Conservation (phyloP, 2,797 vertebrate genomes). For the Poecilia wingei region DNA sequence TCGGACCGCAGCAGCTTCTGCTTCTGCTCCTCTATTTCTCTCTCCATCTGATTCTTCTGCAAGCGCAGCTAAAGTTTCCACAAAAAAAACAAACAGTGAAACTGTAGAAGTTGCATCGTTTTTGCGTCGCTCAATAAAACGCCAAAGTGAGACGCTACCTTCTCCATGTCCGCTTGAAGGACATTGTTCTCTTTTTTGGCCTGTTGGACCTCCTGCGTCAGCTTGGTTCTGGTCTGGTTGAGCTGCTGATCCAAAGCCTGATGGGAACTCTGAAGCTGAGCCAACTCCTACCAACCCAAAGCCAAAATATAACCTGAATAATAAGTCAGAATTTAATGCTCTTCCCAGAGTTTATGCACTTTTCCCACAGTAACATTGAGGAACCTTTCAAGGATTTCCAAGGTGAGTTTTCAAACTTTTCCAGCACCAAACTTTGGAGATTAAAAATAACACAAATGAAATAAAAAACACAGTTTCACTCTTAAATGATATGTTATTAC, state of each 20-base stretch:
- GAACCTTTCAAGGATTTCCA: no score
- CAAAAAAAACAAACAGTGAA: background rate
- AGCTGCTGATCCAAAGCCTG: constrained; percentile 85
- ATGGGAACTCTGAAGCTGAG: constrained; percentile 82
- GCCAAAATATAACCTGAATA: background rate
- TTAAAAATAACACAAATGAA: no score
- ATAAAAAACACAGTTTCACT: no score
- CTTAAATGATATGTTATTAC: no score
- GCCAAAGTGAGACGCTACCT: constrained; percentile 73
- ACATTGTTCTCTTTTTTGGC: constrained; percentile 82
- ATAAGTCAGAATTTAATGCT: background rate
- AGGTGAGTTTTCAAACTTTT: no score
- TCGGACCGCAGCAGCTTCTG: constrained; percentile 84
- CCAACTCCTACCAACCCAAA: constrained; percentile 80
- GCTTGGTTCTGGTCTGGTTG: constrained; percentile 82
- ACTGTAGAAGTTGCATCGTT: background rate
- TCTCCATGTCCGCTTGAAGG: constrained; percentile 86
- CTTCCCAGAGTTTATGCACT: no score
- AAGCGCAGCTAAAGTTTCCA: constrained; percentile 69
- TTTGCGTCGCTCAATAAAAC: background rate
- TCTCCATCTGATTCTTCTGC: constrained; percentile 82
- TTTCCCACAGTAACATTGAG: no score
- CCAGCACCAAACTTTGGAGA: no score
- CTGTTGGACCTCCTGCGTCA: constrained; percentile 89
- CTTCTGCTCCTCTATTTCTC: constrained; percentile 79